Base-by-base conservation (phyloP, 2,113 vertebrate species). In the Panthera uncia region DNA sequence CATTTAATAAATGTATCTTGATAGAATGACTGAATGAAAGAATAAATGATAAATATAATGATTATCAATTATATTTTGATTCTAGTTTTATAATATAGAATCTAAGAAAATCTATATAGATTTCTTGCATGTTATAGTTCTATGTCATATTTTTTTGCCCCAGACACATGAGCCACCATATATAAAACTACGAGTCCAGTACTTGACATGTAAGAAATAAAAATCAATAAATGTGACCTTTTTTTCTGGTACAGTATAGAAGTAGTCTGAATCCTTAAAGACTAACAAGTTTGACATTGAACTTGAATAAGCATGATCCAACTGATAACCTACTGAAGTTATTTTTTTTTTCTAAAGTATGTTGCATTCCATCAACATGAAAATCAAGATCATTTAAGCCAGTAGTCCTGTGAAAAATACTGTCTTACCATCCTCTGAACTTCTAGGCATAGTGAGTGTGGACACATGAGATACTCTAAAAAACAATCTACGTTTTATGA, bases 221-320 rank as follows among this genome's bases (percentile, higher is more conserved):
- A 48, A 48, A 78, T 93, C 31, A 82, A 4, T 82, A 69, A 92
- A 71, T 19, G 7, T 9, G 14, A 1, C 4, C 33, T 68, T 61
- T 50, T 57, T 94, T 33, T 83, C 48, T 25, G 5, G 6, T 61
- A 13, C 5, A n/a, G 38, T n/a, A 61, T 5, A 87, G 91, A 82
- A 83, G 55, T 52, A 33, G 71, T 36, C n/a, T 87, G 21, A 84
- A 86, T 91, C 94, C 63, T 57, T 94, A 55, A 97, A 94, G 41
- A 7, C n/a, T 18, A 84, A 31, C 23, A 71, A 87, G 31, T 36
- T 83, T 31, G 10, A 87, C 89, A 78, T 79, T 50, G 19, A n/a
- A 52, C 5, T 80, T 73, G 11, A 96, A 12, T 82, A 16, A n/a
- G 7, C 29, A 48, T 33, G 10, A 66, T 31, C 13, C 45, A 31